These are phyloP conservation scores for Aphelenchoides bicaudatus DNA, from an alignment of 2,888 invertebrate genomes.

Conservation along the genomic window DNA sequence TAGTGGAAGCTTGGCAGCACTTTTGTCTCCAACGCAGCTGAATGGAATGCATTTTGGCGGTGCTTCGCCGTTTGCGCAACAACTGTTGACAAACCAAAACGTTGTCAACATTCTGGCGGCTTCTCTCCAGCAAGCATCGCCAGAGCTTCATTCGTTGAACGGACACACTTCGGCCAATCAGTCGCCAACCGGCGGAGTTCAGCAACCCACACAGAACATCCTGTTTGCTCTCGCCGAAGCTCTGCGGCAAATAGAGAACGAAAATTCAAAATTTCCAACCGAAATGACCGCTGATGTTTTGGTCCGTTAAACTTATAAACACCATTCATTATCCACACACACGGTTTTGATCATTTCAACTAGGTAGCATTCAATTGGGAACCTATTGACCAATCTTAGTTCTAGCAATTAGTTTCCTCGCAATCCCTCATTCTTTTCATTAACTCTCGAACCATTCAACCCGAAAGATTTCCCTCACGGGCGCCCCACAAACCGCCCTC, in stretches of 20 bases:
- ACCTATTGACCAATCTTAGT: background rate
- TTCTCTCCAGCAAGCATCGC: slow-evolving; percentile 15
- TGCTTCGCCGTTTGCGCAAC: no score
- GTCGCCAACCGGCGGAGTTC: background rate
- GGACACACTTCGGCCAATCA: background rate
- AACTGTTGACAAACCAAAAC: no score
- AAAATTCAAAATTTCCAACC: slow-evolving; percentile 14
- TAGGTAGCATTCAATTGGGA: background rate
- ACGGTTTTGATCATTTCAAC: background rate
- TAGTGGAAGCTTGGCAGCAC: no score
- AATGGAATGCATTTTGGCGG: no score
- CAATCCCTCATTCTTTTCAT: no score
- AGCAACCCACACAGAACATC: background rate
- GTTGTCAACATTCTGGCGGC: no score
- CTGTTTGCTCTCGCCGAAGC: slow-evolving; percentile 97
- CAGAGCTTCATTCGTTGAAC: slow-evolving; percentile 4
- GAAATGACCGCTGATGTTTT: slow-evolving; percentile 1
- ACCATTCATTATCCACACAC: background rate
- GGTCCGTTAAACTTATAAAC: background rate
- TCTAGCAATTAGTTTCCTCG: background rate
- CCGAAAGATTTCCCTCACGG: background rate
- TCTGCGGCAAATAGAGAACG: slow-evolving; percentile 92
- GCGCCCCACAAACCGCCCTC: background rate
- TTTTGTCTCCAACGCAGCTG: no score
- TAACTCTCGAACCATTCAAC: background rate